Evolutionary conservation across 2,113 vertebrate species (phyloP).

Genomic region (Shinisaurus crocodilurus): DNA sequence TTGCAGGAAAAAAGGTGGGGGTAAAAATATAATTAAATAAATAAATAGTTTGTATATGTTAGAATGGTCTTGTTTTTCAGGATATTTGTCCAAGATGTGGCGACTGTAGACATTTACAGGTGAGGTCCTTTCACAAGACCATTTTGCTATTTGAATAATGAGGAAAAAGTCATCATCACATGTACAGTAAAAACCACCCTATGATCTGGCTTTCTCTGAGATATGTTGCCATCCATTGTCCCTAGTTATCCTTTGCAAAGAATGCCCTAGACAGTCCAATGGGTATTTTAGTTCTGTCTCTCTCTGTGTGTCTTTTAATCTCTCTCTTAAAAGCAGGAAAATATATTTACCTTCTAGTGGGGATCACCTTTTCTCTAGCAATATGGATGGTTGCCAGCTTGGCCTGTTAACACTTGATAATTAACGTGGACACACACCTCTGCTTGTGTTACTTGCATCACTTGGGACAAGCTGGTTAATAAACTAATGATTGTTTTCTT

Average conservation of each 20-base stretch:
- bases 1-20: no score
- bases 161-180: not conserved
- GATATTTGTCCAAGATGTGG: no score
- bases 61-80: not conserved
- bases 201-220: not conserved
- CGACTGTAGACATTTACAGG: not conserved
- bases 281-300: not conserved
- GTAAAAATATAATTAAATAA: no score
- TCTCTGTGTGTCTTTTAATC: no score
- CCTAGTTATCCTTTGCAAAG: not conserved
- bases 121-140: not conserved
- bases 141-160: not conserved
- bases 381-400: constrained; percentile 51
- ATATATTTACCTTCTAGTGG: not conserved
- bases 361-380: constrained; percentile 42
- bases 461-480: constrained; percentile 63
- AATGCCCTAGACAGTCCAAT: not conserved
- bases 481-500: constrained; percentile 68
- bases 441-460: constrained; percentile 56
- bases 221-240: not conserved
- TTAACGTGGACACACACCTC: constrained; percentile 52
- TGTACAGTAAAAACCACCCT: not conserved
- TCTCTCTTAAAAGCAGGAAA: not conserved
- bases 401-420: constrained; percentile 59
- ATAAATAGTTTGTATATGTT: no score